These are phyloP conservation scores for Wiebesia pumilae DNA, from an alignment of 1,140 invertebrate species.

Conservation along the genomic window DNA sequence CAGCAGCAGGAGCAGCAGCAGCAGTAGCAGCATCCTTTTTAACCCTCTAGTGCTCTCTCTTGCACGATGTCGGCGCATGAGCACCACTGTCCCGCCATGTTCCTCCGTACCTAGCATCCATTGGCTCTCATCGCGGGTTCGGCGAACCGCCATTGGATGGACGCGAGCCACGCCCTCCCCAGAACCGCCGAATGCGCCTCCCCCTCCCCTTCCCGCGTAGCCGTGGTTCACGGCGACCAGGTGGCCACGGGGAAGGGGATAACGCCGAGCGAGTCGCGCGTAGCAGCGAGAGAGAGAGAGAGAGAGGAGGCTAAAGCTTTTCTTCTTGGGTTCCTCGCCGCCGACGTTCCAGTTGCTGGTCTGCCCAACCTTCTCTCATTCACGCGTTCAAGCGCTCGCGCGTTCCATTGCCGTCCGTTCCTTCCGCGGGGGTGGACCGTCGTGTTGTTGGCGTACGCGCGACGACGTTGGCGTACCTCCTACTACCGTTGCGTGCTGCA, in stretches of 20 bases:
- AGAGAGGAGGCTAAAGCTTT: background rate
- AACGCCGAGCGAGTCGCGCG: background rate
- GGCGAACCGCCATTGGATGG: constrained; percentile 56
- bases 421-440: constrained; percentile 48
- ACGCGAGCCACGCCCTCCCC: constrained; percentile 15
- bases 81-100: constrained; percentile 71
- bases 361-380: constrained; percentile 18
- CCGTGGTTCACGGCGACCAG: background rate
- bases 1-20: background rate
- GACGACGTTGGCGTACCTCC: too few species aligned
- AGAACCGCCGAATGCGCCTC: background rate
- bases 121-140: constrained; percentile 51
- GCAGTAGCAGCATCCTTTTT: background rate
- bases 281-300: background rate
- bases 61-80: constrained; percentile 55
- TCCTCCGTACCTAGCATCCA: constrained; percentile 55
- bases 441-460: background rate
- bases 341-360: constrained; percentile 6
- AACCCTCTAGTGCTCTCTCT: background rate
- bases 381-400: constrained; percentile 4
- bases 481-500: background rate
- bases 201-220: background rate
- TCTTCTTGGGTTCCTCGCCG: constrained; percentile 2
- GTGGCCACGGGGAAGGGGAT: background rate
- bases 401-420: constrained; percentile 44